phyloP scores from a whole-genome alignment of 2,797 vertebrate species.

The Sebastes taczanowskii region DNA sequence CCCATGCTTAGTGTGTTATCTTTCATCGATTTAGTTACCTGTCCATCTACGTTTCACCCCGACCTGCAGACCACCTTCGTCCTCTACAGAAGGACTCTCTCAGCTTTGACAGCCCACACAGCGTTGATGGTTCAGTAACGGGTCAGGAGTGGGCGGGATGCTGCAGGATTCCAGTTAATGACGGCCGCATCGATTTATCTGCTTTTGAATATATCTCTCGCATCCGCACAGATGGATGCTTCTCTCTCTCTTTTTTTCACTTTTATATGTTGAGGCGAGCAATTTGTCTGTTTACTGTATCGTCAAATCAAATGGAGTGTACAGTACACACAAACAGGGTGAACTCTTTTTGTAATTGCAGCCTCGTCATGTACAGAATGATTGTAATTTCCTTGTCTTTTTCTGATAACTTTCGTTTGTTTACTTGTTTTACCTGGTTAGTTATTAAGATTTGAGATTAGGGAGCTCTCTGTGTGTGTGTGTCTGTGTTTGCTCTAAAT shows the following conservation, averaged over 20 bases:
- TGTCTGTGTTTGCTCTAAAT: not conserved
- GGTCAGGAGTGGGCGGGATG: slow-evolving; percentile 38
- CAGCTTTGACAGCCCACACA: slow-evolving; percentile 29
- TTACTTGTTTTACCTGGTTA: slow-evolving; percentile 19
- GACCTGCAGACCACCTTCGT: not conserved
- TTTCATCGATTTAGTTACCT: not conserved
- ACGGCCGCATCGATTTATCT: slow-evolving; percentile 50
- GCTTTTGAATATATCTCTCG: slow-evolving; percentile 38
- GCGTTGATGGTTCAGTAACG: slow-evolving; percentile 29
- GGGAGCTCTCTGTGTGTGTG: not conserved
- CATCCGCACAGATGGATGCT: slow-evolving; percentile 28
- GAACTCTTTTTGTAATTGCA: slow-evolving; percentile 58
- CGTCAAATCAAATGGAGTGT: slow-evolving; percentile 30
- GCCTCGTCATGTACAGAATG: slow-evolving; percentile 60
- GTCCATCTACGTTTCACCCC: not conserved
- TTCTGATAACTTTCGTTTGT: slow-evolving; percentile 12
- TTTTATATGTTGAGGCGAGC: slow-evolving; percentile 38
- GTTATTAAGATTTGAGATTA: slow-evolving; percentile 1
- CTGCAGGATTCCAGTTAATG: slow-evolving; percentile 43
- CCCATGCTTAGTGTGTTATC: not conserved
- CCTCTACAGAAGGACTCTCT: slow-evolving; percentile 4
- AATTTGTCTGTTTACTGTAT: slow-evolving; percentile 35
- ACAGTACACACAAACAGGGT: slow-evolving; percentile 52
- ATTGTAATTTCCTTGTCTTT: slow-evolving; percentile 53
- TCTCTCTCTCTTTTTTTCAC: slow-evolving; percentile 18